Base-by-base conservation (phyloP, 2,797 vertebrate genomes). In the Pogoniulus pusillus region DNA sequence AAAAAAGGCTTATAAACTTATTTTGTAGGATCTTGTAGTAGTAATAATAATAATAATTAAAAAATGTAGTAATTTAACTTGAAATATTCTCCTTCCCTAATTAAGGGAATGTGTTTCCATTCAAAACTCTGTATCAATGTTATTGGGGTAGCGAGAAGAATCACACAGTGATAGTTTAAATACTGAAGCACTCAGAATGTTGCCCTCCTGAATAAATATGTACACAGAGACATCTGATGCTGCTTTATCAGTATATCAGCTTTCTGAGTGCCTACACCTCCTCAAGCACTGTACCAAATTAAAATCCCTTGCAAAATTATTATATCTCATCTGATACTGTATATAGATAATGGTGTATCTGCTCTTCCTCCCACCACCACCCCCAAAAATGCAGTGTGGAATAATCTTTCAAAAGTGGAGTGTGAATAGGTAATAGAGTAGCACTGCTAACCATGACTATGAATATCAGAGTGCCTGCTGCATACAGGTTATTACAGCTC, bases 281-380 rank as follows among this genome's bases (percentile, higher is more conserved):
- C 23, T 57, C n/a, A 79, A 66, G 53, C 19, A 75, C 10, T 19
- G 11, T 6, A 34, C 18, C 20, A 66, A 32, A 32, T 75, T 58
- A 47, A 89, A 75, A 60, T 41, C 32, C 62, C 59, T 24, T 34
- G 32, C 47, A 85, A 78, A 89, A 75, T n/a, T 10, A 41, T 17
- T 70, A 59, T 11, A 77, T 16, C 45, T 18, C 26, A 34, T 29
- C 71, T 59, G 18, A 39, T 55, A 55, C 39, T 35, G 12, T 45
- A n/a, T 51, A 64, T 3, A 73, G 34, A 55, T 43, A 70, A 37
- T 5, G 57, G 69, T 9, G 9, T 60, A 79, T 16, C 45, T 60
- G 45, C 10, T 55, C 37, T 26, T 7, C 15, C 29, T 5, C 3
- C 3, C 6, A 7, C 4, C 6, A 4, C 4, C 27, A 4, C 1